These are phyloP conservation scores for Trichechus manatus DNA, from an alignment of 2,113 vertebrate genomes.

Conservation along the genomic window DNA sequence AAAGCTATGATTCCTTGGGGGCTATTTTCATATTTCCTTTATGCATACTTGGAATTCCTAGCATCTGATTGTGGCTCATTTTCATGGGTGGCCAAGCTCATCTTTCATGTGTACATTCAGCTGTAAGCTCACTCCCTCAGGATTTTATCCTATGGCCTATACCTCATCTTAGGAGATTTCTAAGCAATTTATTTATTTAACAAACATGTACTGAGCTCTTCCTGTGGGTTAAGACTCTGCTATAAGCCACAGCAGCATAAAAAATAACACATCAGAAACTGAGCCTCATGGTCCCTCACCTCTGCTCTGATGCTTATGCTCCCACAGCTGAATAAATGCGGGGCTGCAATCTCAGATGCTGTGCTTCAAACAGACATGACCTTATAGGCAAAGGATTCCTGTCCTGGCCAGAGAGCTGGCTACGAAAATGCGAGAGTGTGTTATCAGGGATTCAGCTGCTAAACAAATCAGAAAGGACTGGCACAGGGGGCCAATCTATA, in stretches of 20 bases:
- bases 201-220: not conserved
- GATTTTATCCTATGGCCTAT: not conserved
- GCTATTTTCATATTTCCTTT: not conserved
- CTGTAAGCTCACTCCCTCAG: not conserved
- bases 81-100: not conserved
- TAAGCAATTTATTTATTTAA: conserved; percentile 27
- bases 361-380: not conserved
- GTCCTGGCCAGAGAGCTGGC: not conserved
- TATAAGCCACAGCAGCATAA: not conserved
- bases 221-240: not conserved
- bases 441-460: not conserved
- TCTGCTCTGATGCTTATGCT: not conserved
- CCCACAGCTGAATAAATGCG: not conserved
- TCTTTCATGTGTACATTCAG: not conserved
- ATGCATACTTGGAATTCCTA: not conserved
- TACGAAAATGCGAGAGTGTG: not conserved
- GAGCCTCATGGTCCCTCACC: not conserved
- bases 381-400: not conserved
- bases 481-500: not conserved
- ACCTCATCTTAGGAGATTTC: not conserved
- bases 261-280: conserved; percentile 9
- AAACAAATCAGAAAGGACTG: conserved; percentile 4
- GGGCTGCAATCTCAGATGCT: not conserved
- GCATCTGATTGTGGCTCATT: not conserved
- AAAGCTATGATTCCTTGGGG: not conserved